Evolutionary conservation across 2,113 vertebrate species (phyloP).

Genomic region (Sinocyclocheilus rhinocerous): DNA sequence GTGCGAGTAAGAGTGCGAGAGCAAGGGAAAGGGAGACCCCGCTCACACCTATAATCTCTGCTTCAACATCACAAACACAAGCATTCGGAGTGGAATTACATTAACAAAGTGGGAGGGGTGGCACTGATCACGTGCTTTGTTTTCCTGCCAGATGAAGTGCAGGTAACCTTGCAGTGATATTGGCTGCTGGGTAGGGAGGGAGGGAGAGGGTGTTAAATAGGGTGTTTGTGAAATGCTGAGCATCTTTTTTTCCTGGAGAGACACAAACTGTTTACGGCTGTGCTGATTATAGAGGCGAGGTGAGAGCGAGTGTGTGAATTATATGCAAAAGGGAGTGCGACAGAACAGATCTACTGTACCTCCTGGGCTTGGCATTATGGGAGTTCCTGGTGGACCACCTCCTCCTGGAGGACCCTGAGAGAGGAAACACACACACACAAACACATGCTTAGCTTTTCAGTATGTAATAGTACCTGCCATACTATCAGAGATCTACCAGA

Average conservation of each 20-base stretch:
- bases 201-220: constrained; percentile 10
- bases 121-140: constrained; percentile 19
- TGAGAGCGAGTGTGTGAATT: constrained; percentile 1
- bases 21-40: background rate
- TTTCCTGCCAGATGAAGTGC: constrained; percentile 10
- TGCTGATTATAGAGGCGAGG: background rate
- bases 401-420: constrained; percentile 87
- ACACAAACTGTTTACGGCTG: background rate
- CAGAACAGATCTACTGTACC: constrained; percentile 70
- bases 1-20: background rate
- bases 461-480: constrained; percentile 17
- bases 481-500: constrained; percentile 30
- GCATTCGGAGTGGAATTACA: constrained; percentile 31
- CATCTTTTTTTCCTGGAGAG: constrained; percentile 6
- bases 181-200: background rate
- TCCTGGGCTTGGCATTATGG: constrained; percentile 92
- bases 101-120: constrained; percentile 25
- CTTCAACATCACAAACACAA: constrained; percentile 9
- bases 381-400: constrained; percentile 88
- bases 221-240: constrained; percentile 3
- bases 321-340: background rate
- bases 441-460: background rate
- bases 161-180: constrained; percentile 52
- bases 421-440: constrained; percentile 35
- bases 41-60: background rate